These are phyloP conservation scores for Caretta caretta DNA, from an alignment of 2,113 vertebrate genomes.

Conservation along the genomic window DNA sequence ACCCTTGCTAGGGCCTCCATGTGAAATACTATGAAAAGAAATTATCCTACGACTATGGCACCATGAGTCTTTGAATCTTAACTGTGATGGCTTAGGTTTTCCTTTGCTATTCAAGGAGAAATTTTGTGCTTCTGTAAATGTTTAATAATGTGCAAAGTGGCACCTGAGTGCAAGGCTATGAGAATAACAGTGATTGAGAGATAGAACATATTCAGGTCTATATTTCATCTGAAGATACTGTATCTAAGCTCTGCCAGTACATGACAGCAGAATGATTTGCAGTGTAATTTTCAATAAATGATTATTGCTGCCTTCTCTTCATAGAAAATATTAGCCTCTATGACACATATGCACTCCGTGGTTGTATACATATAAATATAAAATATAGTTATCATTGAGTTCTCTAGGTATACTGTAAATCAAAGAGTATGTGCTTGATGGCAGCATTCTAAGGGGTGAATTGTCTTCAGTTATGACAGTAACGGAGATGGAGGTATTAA, in stretches of 20 bases:
- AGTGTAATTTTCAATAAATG: not conserved
- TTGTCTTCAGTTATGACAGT: not conserved
- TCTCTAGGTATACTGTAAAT: not conserved
- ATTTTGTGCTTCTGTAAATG: not conserved
- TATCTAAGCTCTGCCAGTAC: not conserved
- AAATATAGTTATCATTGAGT: not conserved
- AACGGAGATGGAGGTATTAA: not conserved
- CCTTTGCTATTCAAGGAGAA: not conserved
- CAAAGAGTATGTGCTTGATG: not conserved
- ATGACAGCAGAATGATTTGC: not conserved
- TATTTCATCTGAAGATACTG: not conserved
- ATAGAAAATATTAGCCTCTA: not conserved
- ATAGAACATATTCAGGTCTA: rapidly evolving
- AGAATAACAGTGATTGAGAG: not conserved
- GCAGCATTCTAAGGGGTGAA: not conserved
- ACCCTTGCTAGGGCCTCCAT: not conserved
- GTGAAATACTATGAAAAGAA: not conserved
- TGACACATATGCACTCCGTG: not conserved
- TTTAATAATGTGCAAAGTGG: not conserved
- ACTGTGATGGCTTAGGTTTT: not conserved
- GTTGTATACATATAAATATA: not conserved
- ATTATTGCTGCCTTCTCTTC: not conserved
- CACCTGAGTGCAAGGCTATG: not conserved
- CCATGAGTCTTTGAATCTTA: not conserved
- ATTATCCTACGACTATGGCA: not conserved